These are phyloP conservation scores for Drosophila mauritiana DNA, from an alignment of 1,140 invertebrate species.

Conservation along the genomic window DNA sequence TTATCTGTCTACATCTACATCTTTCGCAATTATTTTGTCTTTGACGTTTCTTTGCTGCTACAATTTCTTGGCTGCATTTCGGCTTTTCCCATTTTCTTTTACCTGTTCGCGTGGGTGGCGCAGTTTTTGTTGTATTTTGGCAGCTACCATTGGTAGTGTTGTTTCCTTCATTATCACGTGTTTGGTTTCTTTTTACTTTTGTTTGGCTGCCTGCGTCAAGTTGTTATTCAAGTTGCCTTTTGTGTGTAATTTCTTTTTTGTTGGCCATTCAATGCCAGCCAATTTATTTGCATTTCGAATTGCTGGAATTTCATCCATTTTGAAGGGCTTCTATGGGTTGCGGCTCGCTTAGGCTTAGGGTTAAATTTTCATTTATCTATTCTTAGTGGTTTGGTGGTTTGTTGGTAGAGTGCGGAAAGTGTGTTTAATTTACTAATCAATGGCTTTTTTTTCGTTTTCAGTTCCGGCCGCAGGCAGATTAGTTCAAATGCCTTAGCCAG, in stretches of 20 bases:
- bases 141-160: conserved; percentile 25
- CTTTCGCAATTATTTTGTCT: conserved; percentile 67
- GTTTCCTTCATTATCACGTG: conserved; percentile 67
- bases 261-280: conserved; percentile 58
- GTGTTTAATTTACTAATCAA: conserved; percentile 6
- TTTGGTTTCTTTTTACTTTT: conserved; percentile 36
- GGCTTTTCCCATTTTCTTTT: conserved; percentile 26
- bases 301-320: conserved; percentile 37
- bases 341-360: conserved; percentile 4
- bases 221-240: conserved; percentile 39
- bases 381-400: conserved; percentile 10
- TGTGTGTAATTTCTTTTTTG: conserved; percentile 13
- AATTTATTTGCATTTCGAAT: conserved; percentile 62
- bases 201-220: conserved; percentile 41
- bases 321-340: conserved; percentile 31
- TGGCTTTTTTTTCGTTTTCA: conserved; percentile 86
- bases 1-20: conserved; percentile 29
- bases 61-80: conserved; percentile 59
- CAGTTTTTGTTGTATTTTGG: conserved; percentile 36
- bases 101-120: conserved; percentile 65
- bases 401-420: background rate
- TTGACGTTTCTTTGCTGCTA: conserved; percentile 50
- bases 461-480: conserved; percentile 90
- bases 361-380: conserved; percentile 13
- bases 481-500: conserved; percentile 94